Evolutionary conservation across 2,888 invertebrate genomes (phyloP), one percentile per base, ranked within the genome.

Genomic region (Agonopterix arenella): DNA sequence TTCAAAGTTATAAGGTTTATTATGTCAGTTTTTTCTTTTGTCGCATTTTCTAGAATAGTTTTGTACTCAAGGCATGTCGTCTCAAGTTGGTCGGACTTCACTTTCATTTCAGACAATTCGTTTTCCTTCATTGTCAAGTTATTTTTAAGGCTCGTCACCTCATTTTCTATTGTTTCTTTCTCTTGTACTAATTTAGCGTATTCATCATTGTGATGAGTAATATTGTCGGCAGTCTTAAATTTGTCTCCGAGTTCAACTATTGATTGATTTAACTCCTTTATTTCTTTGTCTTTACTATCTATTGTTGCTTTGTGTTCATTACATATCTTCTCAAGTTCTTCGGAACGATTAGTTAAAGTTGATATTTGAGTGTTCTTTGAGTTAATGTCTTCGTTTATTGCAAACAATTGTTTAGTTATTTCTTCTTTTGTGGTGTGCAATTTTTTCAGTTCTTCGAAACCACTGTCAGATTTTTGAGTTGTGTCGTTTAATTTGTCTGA

Each of bases 1-100:
- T 97, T 97, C 51, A 93, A 88, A 64, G 94, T 95, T 0, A 97
- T 84, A 9, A 93, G 83, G 57, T 91, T 92, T 11, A 94, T 91
- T n/a, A 95, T 80, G 64, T 96, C 92, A 44, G 92, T 91, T 68
- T 94, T 93, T 62, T 94, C 93, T 7, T 84, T 76, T 45, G 61
- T 68, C 1, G 72, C 62, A 7, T 65, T 74, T 8, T 86, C 79
- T 50, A 83, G 55, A 2, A 68, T 54, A 18, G 57, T 58, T 67
- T 80, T 79, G 48, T 73, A 76, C 56, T 88, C 81, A 37, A 53
- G 36, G 50, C 63, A 71, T n/a, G 63, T 52, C 28, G 70, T 75
- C 56, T 84, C 80, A 46, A 73, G 56, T 41, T 64, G 61, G 1
- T 67, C 62, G 5, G 57, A 55, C 48, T 70, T 80, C 28, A 53